Percentiles rank a stretch among this genome's conserved stretches.
phyloP scores from a whole-genome alignment of 1,140 invertebrate species.

The Micrasema minimum region DNA sequence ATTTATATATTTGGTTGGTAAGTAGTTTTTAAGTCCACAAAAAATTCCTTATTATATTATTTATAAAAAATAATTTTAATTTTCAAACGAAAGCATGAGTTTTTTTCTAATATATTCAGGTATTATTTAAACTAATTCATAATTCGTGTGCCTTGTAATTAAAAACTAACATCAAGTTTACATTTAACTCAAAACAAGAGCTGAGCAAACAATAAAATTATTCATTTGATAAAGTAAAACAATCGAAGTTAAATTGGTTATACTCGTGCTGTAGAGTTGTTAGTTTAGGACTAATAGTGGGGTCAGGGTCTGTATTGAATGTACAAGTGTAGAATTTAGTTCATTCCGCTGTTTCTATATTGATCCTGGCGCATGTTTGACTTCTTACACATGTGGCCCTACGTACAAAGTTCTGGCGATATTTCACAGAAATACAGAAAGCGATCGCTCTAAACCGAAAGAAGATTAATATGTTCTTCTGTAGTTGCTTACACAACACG shows the following conservation, averaged over 20 bases:
- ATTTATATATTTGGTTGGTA: too few relatives aligned
- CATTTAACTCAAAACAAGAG: too few relatives aligned
- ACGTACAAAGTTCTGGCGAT: constrained; percentile 10
- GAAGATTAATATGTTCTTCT: constrained; percentile 37
- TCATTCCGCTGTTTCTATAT: constrained; percentile 32
- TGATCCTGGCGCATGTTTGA: constrained; percentile 28
- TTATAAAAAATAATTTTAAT: too few relatives aligned
- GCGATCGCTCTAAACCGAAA: constrained; percentile 18
- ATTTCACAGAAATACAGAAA: constrained; percentile 22
- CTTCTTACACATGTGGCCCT: constrained; percentile 18
- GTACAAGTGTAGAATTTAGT: constrained; percentile 2
- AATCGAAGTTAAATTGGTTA: not conserved
- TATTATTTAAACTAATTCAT: too few relatives aligned
- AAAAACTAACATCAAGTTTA: too few relatives aligned
- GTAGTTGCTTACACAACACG: constrained; percentile 26
- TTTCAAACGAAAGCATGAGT: too few relatives aligned
- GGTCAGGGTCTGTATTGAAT: constrained; percentile 4
- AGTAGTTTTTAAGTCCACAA: too few relatives aligned
- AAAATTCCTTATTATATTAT: too few relatives aligned
- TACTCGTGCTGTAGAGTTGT: not conserved
- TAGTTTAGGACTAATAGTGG: constrained; percentile 16
- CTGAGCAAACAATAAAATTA: too few relatives aligned
- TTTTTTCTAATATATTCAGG: too few relatives aligned
- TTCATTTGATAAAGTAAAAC: not conserved
- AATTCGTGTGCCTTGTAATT: too few relatives aligned